Conservation (phyloP, 1,140 invertebrate species). For the Zophobas atratus region DNA sequence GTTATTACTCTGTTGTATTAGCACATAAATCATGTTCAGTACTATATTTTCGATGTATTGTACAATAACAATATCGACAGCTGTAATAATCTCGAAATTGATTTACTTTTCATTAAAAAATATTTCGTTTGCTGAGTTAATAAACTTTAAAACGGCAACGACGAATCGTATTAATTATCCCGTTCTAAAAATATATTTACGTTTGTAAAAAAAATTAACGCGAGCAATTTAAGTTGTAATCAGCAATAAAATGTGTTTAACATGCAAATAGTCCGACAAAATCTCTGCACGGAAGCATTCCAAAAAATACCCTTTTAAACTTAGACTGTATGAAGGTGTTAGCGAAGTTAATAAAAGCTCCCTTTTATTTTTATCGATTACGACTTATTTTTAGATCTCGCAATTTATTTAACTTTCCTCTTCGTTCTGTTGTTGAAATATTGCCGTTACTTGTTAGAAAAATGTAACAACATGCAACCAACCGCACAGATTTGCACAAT, state of each 20-base stretch:
- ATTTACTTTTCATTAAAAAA: too few relatives aligned
- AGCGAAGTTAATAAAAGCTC: constrained; percentile 15
- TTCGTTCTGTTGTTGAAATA: neutral
- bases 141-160: too few relatives aligned
- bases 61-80: too few relatives aligned
- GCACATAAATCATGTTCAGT: too few relatives aligned
- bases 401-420: neutral
- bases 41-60: too few relatives aligned
- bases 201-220: constrained; percentile 14
- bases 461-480: constrained; percentile 5
- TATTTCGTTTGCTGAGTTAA: too few relatives aligned
- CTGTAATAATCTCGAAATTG: too few relatives aligned
- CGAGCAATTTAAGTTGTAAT: constrained; percentile 30
- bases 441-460: neutral
- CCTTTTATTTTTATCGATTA: constrained; percentile 10
- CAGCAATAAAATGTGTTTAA: constrained; percentile 33
- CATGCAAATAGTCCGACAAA: constrained; percentile 20
- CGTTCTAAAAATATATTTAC: neutral
- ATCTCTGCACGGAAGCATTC: constrained; percentile 27
- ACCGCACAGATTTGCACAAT: neutral
- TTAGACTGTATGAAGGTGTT: constrained; percentile 12
- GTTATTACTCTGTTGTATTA: too few relatives aligned
- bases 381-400: constrained; percentile 18
- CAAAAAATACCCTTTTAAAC: constrained; percentile 30
- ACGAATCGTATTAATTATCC: too few relatives aligned